phyloP scores from a whole-genome alignment of 2,797 vertebrate genomes.

The Amniataba percoides region DNA sequence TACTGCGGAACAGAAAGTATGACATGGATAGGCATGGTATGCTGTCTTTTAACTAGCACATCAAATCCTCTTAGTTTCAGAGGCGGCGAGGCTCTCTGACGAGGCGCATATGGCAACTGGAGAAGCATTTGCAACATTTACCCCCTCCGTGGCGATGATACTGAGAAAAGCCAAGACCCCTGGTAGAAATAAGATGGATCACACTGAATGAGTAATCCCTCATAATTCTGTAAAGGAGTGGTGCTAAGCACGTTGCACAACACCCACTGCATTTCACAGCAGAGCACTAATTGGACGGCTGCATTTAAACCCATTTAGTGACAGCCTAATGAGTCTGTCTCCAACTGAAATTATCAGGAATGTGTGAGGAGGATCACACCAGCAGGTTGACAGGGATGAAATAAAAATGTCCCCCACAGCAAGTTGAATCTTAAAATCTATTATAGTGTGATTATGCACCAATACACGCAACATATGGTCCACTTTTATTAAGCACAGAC shows the following conservation, averaged over 20 bases:
- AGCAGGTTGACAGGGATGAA: conserved; percentile 73
- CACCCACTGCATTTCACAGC: conserved; percentile 85
- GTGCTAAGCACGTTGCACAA: conserved; percentile 80
- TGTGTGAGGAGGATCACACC: conserved; percentile 75
- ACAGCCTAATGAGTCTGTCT: conserved; percentile 85
- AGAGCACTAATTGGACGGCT: conserved; percentile 85
- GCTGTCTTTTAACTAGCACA: conserved; percentile 80
- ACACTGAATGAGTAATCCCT: conserved; percentile 85
- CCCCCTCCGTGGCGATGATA: conserved; percentile 75
- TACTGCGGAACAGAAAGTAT: conserved; percentile 70
- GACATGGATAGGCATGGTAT: conserved; percentile 74
- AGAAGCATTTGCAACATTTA: conserved; percentile 80
- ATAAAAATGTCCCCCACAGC: conserved; percentile 58
- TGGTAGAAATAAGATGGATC: conserved; percentile 85
- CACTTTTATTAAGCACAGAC: conserved; percentile 36
- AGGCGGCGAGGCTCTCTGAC: conserved; percentile 67
- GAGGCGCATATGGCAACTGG: conserved; percentile 77
- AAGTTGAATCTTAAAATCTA: conserved; percentile 66
- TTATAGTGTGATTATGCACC: conserved; percentile 51
- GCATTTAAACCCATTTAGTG: conserved; percentile 87
- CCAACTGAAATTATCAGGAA: conserved; percentile 76
- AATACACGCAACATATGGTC: conserved; percentile 51
- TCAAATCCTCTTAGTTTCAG: conserved; percentile 81
- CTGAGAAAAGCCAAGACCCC: conserved; percentile 82
- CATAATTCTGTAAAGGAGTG: conserved; percentile 84